Evolutionary conservation across 35 echinoderm and acorn worm genomes (phyloP), one percentile per base, ranked within the genome.

Genomic region (Apostichopus californicus): DNA sequence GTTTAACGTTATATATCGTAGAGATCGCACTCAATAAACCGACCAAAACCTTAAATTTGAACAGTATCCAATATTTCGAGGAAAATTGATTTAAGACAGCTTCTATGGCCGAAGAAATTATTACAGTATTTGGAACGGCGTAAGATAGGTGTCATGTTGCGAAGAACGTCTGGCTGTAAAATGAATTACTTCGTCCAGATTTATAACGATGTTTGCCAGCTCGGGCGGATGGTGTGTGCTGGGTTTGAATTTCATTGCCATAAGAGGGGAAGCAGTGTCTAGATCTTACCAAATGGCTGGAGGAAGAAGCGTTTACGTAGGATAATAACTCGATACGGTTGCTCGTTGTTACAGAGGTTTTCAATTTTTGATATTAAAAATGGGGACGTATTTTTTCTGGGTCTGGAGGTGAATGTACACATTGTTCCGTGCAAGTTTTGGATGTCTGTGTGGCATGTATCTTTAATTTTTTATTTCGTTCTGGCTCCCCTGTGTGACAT

Each of bases 61-160:
- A 83, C 80, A 83, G 80, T 83, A 83, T 55, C 80, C 53, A 83
- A 56, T 83, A 83, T 11, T 83, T 83, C 55, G 52, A 83, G 18
- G 80, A 83, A 83, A 83, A 83, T 83, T 83, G 80, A 83, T 83
- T 83, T 14, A 56, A 56, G 53, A 83, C 80, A 55, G 24, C 6
- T 83, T 56, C 80, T 83, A 17, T 17, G 80, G 55, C 52, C 80
- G 55, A 13, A 54, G 80, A 68, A 68, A 83, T 83, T 83, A 83
- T 13, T 83, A n/a, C 55, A 55, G 80, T 12, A 14, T 55, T 46
- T 83, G 80, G 53, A 83, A 55, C n/a, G 80, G 80, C 55, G 55
- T 46, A 5, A 6, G 80, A 83, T 83, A 83, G 80, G 80, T 83
- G 80, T 83, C 53, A 55, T 12, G 6, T 83, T 55, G 46, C 52